Conservation (phyloP, 2,888 invertebrate genomes). For the Zelleria hepariella region DNA sequence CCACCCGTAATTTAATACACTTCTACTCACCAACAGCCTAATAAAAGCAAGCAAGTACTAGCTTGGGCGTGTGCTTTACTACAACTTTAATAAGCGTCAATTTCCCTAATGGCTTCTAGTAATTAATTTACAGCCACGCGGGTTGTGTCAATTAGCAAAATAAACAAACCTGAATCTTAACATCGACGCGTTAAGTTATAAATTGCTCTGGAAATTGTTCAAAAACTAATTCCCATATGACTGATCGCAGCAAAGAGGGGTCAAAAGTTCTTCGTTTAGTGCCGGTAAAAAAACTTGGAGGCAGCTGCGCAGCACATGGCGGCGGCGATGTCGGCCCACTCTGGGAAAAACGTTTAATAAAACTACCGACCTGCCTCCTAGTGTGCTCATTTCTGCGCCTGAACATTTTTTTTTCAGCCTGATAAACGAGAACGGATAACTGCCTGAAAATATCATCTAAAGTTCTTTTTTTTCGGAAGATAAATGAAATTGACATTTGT, state of each 20-base stretch:
- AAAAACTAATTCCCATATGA: slow-evolving; percentile 62
- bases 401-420: slow-evolving; percentile 1
- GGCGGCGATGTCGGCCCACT: slow-evolving; percentile 21
- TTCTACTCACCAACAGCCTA: slow-evolving; percentile 19
- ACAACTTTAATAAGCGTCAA: neutral
- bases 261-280: slow-evolving; percentile 45
- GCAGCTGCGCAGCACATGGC: slow-evolving; percentile 65
- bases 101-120: neutral
- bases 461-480: too few relatives aligned
- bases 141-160: neutral
- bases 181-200: slow-evolving; percentile 29
- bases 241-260: slow-evolving; percentile 62
- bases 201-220: slow-evolving; percentile 35
- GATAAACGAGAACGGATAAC: neutral
- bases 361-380: slow-evolving; percentile 23
- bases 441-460: neutral
- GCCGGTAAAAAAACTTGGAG: slow-evolving; percentile 59
- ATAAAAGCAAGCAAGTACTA: neutral
- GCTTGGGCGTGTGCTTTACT: neutral
- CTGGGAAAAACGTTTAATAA: slow-evolving; percentile 44
- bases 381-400: slow-evolving; percentile 26
- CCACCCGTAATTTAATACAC: slow-evolving; percentile 23
- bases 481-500: too few relatives aligned
- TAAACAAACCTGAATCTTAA: slow-evolving; percentile 17
- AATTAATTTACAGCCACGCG: neutral